Evolutionary conservation across 2,888 invertebrate species (phyloP), one percentile per base, ranked within the genome.

Genomic region (Heliconius ismenius): DNA sequence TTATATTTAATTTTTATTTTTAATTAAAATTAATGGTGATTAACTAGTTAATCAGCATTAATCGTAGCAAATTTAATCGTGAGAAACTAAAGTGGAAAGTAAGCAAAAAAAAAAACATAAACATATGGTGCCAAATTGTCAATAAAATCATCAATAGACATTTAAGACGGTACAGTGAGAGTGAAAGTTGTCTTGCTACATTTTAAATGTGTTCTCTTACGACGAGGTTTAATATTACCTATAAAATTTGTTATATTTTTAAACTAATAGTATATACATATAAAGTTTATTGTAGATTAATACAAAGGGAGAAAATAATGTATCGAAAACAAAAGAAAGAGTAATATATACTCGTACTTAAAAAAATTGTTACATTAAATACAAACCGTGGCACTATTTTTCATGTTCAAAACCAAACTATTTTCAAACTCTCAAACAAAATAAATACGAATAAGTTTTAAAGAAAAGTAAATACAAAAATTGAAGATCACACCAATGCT

Each of bases 131-230:
- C 65, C 70, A 70, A 74, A 60, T 74, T 78, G 65, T 73, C 74
- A 75, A 73, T 70, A 39, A 64, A 65, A 74, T 70, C 36, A 58
- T 70, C 54, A 36, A 70, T 32, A 70, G 70, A 32, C 13, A 36
- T n/a, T 58, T 70, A 36, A 54, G 32, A 32, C 26, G 65, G 62
- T 62, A 32, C 26, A 62, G 72, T 39, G 67, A 68, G 76, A 76
- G 76, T 76, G 78, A 79, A 79, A 79, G 78, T 76, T 76, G 72
- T 74, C 60, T 60, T 24, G 74, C 72, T 76, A 76, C 76, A 72
- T 76, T 58, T 62, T 72, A 63, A 79, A 75, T 72, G 32, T 70
- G 70, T 54, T 32, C 15, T 58, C 64, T 70, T 58, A 26, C n/a
- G 13, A 69, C 70, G 1, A 18, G 15, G 36, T 4, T 54, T 74